Evolutionary conservation across 2,797 vertebrate species (phyloP), one percentile per base, ranked within the genome.

Genomic region (Smutsia temminckii): DNA sequence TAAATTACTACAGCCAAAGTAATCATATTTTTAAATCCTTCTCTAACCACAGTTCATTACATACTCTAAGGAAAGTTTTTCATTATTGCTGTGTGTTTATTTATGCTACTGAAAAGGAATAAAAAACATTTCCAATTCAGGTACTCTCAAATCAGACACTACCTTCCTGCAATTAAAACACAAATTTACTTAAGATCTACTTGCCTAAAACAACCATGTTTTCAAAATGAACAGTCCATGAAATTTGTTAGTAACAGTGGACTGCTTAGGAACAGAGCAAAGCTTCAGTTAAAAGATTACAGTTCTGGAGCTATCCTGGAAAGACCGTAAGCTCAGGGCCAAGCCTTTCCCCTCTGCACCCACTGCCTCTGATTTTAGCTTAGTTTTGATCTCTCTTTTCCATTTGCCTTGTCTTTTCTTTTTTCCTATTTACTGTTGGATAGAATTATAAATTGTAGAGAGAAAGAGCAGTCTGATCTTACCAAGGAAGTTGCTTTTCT

Each of bases 81-180:
- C 64, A 89, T 93, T 95, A 66, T 64, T 71, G 46, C 14, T 40
- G 0, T 85, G 95, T 95, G 91, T 86, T 95, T 95, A 94, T 79
- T 86, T 91, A 81, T 51, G 12, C 42, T 75, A 51, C 57, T 91
- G 16, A 72, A 93, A 93, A 91, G 51, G 23, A 91, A 92, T 53
- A 34, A 80, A 91, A 90, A 80, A 66, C 61, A 94, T 79, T 75
- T 71, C 81, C 59, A 93, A 89, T 75, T 71, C 7, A 23, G 49
- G 46, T 51, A 86, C 49, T 95, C 53, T 91, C 29, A 78, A 93
- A 64, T 34, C 17, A 78, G 51, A 59, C 11, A 55, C 68, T 34
- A n/a, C 23, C 32, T 85, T 69, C 71, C 72, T 59, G 29, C 37
- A 92, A 68, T 94, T 93, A 88, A 95, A 94, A 95, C n/a, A 93